These are phyloP conservation scores for Pelmatolapia mariae DNA, from an alignment of 2,113 vertebrate species.

Conservation along the genomic window DNA sequence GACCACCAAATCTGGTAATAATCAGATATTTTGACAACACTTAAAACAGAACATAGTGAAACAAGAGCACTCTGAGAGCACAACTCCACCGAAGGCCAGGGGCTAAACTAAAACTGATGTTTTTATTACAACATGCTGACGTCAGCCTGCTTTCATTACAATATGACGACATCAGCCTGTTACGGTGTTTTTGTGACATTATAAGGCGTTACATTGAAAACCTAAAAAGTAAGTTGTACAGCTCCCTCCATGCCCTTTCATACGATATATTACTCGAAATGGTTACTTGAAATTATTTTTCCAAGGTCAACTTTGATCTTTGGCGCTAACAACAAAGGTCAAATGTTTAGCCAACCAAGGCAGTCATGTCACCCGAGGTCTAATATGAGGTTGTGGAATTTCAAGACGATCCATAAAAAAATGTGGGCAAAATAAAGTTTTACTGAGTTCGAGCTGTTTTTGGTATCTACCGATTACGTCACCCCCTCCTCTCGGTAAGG, in stretches of 20 bases:
- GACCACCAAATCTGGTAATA: not conserved
- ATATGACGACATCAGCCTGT: not conserved
- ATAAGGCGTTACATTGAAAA: not conserved
- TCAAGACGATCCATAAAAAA: not conserved
- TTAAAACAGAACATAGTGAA: not conserved
- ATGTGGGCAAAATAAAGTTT: not conserved
- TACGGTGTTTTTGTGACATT: not conserved
- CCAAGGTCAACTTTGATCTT: not conserved
- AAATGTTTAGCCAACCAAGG: not conserved
- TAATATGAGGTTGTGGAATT: not conserved
- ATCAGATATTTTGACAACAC: not conserved
- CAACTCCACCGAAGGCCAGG: not conserved
- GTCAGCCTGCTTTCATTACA: not conserved
- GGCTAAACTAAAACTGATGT: not conserved
- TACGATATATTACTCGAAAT: not conserved
- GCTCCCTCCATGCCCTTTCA: not conserved
- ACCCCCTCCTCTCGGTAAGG: accelerated
- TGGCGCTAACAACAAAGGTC: not conserved
- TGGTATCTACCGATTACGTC: not conserved
- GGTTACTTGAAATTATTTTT: not conserved
- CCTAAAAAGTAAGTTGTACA: not conserved
- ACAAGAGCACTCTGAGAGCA: not conserved
- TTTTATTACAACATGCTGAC: not conserved
- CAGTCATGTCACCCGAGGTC: not conserved
- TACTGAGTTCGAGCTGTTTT: not conserved